phyloP scores from a whole-genome alignment of 2,888 invertebrate genomes.

The Mechanitis messenoides region DNA sequence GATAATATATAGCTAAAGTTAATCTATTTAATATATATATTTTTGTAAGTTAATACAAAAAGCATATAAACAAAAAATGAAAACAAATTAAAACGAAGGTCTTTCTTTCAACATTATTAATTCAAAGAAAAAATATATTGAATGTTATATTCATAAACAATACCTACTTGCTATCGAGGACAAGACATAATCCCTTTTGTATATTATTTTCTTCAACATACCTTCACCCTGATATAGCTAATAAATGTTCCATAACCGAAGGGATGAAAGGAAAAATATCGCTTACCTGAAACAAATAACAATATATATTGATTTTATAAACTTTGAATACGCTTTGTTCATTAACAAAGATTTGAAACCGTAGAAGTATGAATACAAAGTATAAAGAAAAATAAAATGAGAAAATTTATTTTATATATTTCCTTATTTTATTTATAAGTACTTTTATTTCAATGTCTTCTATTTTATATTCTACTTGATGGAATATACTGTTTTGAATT shows the following conservation, averaged over 20 bases:
- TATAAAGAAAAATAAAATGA: background rate
- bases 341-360: constrained; percentile 6
- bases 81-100: no score
- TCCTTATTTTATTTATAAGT: no score
- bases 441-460: no score
- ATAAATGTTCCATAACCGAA: constrained; percentile 18
- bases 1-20: no score
- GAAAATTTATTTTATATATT: background rate
- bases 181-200: background rate
- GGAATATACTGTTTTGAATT: no score
- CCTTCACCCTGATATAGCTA: constrained; percentile 15
- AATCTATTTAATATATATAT: no score
- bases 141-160: background rate
- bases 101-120: no score
- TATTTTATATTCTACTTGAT: no score
- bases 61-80: no score
- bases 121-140: background rate
- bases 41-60: no score
- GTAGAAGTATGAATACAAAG: background rate
- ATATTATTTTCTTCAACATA: constrained; percentile 11
- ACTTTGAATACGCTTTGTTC: constrained; percentile 18
- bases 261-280: constrained; percentile 28
- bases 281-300: constrained; percentile 60
- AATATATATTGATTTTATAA: constrained; percentile 33
- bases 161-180: background rate